Base-by-base conservation (phyloP, 1,140 invertebrate genomes). In the Diabrotica undecimpunctata region DNA sequence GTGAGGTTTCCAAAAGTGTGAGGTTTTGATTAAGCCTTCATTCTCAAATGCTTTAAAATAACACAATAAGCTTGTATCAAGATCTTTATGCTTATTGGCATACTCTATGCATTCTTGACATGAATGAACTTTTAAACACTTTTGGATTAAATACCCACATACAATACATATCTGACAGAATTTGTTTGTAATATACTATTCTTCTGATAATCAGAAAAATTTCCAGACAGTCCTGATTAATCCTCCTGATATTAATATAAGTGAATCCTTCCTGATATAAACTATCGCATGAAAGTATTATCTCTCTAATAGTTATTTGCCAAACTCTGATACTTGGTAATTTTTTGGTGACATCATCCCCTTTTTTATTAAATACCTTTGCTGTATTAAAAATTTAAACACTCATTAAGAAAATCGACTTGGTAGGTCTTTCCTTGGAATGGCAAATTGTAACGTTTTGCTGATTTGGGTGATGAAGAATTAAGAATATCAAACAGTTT, bases 401-500 rank as follows among this genome's bases (percentile, higher is more conserved):
- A 10, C 1, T 51, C 12, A 51, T n/a, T 11, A 2, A 55, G 25
- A 5, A 25, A 25, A 25, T 25, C 25, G 25, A 25, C 4, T 57
- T 13, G 11, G 56, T 58, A 64, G 41, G 50, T 0, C 13, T 11
- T 7, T 50, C 37, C 7, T 35, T 8, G 50, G 25, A 63, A 66
- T 13, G 53, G 41, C 13, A 11, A 13, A 39, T 66, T 63, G 54
- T 0, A 66, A 13, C 58, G n/a, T 58, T 64, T 66, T 52, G 35
- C 5, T 5, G 7, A 38, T 35, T 14, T 53, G 13, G 38, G 50
- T 51, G 14, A 41, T n/a, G 65, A 62, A 10, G 68, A 68, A 66
- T 70, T 72, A 7, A 72, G 61, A 11, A 56, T 46, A 67, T 73
- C 70, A 70, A 73, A 73, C n/a, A 73, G 61, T 70, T 72, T 63